Evolutionary conservation across 2,113 vertebrate species (phyloP).

Genomic region (Xenus cinereus): DNA sequence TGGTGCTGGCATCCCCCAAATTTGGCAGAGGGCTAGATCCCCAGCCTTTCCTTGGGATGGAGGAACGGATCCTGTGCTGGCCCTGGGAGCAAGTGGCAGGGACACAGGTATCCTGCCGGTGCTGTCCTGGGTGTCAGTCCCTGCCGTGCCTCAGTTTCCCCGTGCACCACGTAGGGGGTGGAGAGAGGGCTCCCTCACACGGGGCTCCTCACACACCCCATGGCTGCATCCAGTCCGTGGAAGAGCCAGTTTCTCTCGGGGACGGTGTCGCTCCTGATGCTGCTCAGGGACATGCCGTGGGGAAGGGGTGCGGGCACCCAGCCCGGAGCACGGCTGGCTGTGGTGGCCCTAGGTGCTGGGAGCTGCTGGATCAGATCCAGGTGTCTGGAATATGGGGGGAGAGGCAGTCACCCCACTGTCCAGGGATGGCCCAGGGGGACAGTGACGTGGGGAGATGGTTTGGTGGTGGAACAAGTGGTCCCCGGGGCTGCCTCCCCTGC

Average conservation of each 20-base stretch:
- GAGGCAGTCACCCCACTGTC: background rate
- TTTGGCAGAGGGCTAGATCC: background rate
- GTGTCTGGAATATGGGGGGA: background rate
- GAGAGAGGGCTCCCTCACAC: background rate
- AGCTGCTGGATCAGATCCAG: background rate
- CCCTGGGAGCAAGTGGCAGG: background rate
- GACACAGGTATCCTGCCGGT: background rate
- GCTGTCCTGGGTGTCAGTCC: too few species aligned
- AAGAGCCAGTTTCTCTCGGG: background rate
- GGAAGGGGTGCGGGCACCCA: background rate
- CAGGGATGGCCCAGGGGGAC: rapidly evolving
- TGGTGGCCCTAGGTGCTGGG: background rate
- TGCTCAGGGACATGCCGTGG: background rate
- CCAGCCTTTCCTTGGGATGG: background rate
- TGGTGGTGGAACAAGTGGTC: rapidly evolving
- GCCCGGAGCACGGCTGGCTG: background rate
- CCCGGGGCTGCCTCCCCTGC: background rate
- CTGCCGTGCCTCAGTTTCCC: background rate
- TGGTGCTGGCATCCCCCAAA: rapidly evolving
- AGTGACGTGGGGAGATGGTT: background rate
- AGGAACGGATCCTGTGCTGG: background rate
- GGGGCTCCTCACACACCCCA: background rate
- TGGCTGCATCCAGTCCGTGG: rapidly evolving
- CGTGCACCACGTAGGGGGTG: too few species aligned
- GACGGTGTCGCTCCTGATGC: background rate